Evolutionary conservation across 2,797 vertebrate genomes (phyloP).

Genomic region (Leucoraja ocellata): DNA sequence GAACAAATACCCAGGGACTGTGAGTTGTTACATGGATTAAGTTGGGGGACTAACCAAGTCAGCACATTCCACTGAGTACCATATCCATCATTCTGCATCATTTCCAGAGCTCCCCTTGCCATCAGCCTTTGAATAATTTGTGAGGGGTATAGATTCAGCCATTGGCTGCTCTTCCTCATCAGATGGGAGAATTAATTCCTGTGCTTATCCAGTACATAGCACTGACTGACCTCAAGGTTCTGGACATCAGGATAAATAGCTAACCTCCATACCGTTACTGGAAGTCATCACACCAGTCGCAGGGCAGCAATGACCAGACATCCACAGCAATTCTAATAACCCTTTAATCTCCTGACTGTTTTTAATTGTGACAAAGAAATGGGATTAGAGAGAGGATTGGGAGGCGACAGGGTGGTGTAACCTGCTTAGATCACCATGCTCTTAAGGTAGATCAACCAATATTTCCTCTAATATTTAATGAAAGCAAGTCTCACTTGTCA

Average conservation of each 20-base stretch:
- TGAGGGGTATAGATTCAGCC: slow-evolving; percentile 48
- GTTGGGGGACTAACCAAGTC: slow-evolving; percentile 1
- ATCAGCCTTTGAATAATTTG: slow-evolving; percentile 50
- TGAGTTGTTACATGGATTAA: slow-evolving; percentile 29
- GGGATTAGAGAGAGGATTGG: not conserved
- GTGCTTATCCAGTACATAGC: slow-evolving; percentile 53
- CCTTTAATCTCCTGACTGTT: slow-evolving; percentile 31
- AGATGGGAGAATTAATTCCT: slow-evolving; percentile 51
- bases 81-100: slow-evolving; percentile 25
- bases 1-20: not conserved
- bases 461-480: not conserved
- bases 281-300: slow-evolving; percentile 44
- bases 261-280: slow-evolving; percentile 50
- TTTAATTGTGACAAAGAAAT: slow-evolving; percentile 12
- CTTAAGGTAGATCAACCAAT: not conserved
- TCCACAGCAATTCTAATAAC: not conserved
- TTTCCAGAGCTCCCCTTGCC: not conserved
- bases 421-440: not conserved
- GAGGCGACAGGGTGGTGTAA: not conserved
- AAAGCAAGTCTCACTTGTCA: slow-evolving; percentile 7
- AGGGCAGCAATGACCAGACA: slow-evolving; percentile 17
- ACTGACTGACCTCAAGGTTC: slow-evolving; percentile 53
- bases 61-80: slow-evolving; percentile 15
- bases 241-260: slow-evolving; percentile 54
- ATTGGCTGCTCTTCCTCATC: slow-evolving; percentile 49